Evolutionary conservation across 2,888 invertebrate genomes (phyloP).

Genomic region (Lypha dubia): DNA sequence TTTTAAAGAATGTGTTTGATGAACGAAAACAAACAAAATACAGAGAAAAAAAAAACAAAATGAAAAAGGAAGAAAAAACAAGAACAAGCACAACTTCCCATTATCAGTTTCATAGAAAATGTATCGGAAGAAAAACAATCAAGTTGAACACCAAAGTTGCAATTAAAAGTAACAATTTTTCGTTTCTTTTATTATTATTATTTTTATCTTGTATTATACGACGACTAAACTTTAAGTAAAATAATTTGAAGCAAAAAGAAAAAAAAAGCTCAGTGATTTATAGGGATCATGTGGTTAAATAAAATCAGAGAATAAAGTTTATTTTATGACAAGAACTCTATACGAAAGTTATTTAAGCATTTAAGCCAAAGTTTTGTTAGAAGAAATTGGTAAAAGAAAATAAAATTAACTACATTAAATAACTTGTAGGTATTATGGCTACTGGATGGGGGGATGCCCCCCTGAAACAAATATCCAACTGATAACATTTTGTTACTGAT

Average conservation of each 20-base stretch:
- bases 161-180: slow-evolving; percentile 71
- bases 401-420: slow-evolving; percentile 21
- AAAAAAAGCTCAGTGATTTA: slow-evolving; percentile 14
- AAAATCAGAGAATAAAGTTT: slow-evolving; percentile 60
- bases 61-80: neutral
- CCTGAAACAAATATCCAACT: slow-evolving; percentile 40
- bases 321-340: slow-evolving; percentile 35
- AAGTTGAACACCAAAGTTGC: slow-evolving; percentile 70
- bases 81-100: slow-evolving; percentile 34
- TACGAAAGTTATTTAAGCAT: slow-evolving; percentile 17
- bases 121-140: slow-evolving; percentile 57
- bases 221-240: slow-evolving; percentile 1
- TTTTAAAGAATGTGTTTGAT: slow-evolving; percentile 57
- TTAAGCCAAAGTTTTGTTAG: neutral
- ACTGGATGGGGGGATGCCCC: neutral
- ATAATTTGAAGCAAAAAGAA: slow-evolving; percentile 1
- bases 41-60: slow-evolving; percentile 18
- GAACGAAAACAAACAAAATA: slow-evolving; percentile 19
- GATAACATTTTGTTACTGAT: slow-evolving; percentile 56
- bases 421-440: neutral
- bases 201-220: slow-evolving; percentile 38
- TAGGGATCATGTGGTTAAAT: slow-evolving; percentile 53
- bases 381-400: slow-evolving; percentile 4
- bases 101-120: slow-evolving; percentile 66
- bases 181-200: too few species aligned